phyloP scores from a whole-genome alignment of 1,140 invertebrate species.

The Gryon sp. region DNA sequence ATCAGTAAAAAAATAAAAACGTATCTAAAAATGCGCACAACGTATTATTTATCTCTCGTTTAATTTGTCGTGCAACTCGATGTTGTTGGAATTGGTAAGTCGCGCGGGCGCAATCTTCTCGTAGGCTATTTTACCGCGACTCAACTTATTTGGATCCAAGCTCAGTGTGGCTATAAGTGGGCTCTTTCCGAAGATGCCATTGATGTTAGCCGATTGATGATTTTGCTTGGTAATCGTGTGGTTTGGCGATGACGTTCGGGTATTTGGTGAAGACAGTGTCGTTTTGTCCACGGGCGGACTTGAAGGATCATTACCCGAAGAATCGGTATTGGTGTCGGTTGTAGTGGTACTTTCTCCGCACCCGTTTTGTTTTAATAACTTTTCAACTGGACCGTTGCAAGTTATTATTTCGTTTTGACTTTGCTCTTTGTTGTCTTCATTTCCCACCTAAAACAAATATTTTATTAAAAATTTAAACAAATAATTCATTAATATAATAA shows the following conservation, averaged over 20 bases:
- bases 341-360: conserved; percentile 69
- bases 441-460: conserved; percentile 9
- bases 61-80: conserved; percentile 72
- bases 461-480: too few species aligned
- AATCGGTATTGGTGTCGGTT: conserved; percentile 72
- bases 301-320: conserved; percentile 65
- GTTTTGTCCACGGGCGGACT: conserved; percentile 64
- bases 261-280: conserved; percentile 70
- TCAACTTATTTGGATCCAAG: conserved; percentile 78
- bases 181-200: conserved; percentile 74
- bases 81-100: conserved; percentile 68
- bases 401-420: conserved; percentile 27
- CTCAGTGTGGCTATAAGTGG: conserved; percentile 78
- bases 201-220: conserved; percentile 60
- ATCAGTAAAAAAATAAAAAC: conserved; percentile 48
- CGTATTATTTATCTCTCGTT: conserved; percentile 54
- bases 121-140: conserved; percentile 72
- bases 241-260: conserved; percentile 72
- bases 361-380: conserved; percentile 53
- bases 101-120: conserved; percentile 73
- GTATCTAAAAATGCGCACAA: conserved; percentile 13
- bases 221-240: conserved; percentile 39
- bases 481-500: too few species aligned
- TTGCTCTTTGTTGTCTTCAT: conserved; percentile 11
- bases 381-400: conserved; percentile 44